Evolutionary conservation across 2,888 invertebrate species (phyloP).

Genomic region (Desoria tigrina): DNA sequence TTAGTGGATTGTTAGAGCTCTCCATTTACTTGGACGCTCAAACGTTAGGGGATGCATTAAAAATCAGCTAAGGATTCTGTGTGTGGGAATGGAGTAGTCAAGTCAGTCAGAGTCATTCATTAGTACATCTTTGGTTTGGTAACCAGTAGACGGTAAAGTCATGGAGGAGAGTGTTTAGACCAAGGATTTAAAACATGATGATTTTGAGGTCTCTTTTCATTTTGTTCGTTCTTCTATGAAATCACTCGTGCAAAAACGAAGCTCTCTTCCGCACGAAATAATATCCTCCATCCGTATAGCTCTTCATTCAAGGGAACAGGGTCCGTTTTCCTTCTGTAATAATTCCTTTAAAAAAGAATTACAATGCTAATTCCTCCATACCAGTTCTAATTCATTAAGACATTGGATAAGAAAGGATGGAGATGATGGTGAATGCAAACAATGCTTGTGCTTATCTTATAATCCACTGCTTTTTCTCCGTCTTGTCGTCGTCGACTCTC

Average conservation of each 20-base stretch:
- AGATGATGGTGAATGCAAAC: not conserved
- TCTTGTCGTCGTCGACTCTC: no score
- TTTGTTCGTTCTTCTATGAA: conserved; percentile 46
- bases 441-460: conserved; percentile 11
- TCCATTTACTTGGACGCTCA: no score
- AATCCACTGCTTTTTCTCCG: conserved; percentile 3
- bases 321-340: conserved; percentile 9
- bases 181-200: conserved; percentile 32
- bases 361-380: conserved; percentile 5
- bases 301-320: not conserved
- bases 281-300: not conserved
- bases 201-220: conserved; percentile 42
- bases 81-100: conserved; percentile 14
- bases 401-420: conserved; percentile 1
- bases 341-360: conserved; percentile 1
- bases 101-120: conserved; percentile 39
- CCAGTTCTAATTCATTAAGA: conserved; percentile 19
- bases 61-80: not conserved
- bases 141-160: conserved; percentile 44
- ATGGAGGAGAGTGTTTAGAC: conserved; percentile 27
- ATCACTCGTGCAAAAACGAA: conserved; percentile 47
- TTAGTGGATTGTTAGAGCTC: no score
- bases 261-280: conserved; percentile 19
- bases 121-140: conserved; percentile 48
- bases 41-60: no score